These are phyloP conservation scores for Nesogale talazaci DNA, from an alignment of 2,113 vertebrate species.

Conservation along the genomic window DNA sequence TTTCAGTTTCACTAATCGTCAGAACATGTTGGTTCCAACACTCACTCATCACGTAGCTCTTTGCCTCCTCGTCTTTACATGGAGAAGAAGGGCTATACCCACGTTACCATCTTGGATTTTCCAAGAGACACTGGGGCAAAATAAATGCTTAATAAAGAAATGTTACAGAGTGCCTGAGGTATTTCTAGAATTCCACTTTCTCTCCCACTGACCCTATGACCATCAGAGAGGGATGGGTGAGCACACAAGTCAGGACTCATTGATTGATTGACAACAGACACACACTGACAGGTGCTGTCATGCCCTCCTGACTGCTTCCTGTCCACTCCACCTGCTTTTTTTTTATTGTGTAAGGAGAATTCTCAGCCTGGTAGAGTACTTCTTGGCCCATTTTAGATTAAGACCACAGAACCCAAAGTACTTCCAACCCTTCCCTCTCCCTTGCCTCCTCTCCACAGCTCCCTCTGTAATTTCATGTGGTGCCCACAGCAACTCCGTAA, in stretches of 20 bases:
- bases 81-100: neutral
- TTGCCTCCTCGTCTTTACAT: constrained; percentile 6
- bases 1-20: neutral
- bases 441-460: neutral
- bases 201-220: neutral
- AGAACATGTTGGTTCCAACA: neutral
- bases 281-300: neutral
- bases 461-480: neutral
- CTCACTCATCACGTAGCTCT: neutral
- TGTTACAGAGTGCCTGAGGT: neutral
- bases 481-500: neutral
- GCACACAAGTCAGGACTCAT: neutral
- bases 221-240: neutral
- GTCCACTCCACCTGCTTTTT: neutral
- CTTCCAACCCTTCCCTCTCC: neutral
- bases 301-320: neutral
- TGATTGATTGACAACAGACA: neutral
- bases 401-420: neutral
- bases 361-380: neutral
- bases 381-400: neutral
- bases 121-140: no score
- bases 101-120: neutral
- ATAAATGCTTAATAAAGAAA: neutral
- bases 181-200: constrained; percentile 37
- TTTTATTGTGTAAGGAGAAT: no score